These are phyloP conservation scores for Catocala nupta DNA, from an alignment of 2,888 invertebrate genomes.

Conservation along the genomic window DNA sequence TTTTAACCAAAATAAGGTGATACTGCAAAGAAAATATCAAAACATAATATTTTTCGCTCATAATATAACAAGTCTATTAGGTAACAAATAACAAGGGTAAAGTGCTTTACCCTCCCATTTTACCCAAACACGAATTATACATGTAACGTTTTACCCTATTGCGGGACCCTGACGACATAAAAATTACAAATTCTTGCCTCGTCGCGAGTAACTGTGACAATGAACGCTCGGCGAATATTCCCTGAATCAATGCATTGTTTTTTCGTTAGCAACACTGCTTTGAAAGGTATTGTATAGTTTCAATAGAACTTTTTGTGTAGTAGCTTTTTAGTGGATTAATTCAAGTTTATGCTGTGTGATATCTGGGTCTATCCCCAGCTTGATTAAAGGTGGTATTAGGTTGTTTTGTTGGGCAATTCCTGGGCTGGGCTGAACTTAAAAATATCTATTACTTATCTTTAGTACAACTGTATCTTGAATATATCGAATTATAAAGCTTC, in stretches of 20 bases:
- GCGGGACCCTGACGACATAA: constrained; percentile 31
- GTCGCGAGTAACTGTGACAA: constrained; percentile 19
- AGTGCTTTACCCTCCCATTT: background rate
- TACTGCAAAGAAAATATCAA: too few species aligned
- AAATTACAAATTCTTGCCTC: constrained; percentile 47
- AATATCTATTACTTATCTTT: too few species aligned
- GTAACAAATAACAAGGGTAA: background rate
- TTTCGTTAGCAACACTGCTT: constrained; percentile 25
- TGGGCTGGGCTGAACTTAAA: too few species aligned
- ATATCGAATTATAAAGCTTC: too few species aligned
- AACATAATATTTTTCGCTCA: too few species aligned
- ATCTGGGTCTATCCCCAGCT: too few species aligned
- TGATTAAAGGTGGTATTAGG: too few species aligned
- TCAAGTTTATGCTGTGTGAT: too few species aligned
- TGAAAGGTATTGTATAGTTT: background rate
- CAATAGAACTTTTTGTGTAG: background rate
- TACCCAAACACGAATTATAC: background rate
- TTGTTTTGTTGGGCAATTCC: too few species aligned
- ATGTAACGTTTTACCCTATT: background rate
- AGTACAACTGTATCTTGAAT: too few species aligned
- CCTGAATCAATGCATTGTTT: constrained; percentile 47
- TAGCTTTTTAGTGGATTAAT: too few species aligned
- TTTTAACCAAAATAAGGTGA: too few species aligned
- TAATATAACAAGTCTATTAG: background rate
- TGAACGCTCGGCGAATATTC: constrained; percentile 30